Evolutionary conservation across 2,888 invertebrate genomes (phyloP).

Genomic region (Eristalis pertinax): DNA sequence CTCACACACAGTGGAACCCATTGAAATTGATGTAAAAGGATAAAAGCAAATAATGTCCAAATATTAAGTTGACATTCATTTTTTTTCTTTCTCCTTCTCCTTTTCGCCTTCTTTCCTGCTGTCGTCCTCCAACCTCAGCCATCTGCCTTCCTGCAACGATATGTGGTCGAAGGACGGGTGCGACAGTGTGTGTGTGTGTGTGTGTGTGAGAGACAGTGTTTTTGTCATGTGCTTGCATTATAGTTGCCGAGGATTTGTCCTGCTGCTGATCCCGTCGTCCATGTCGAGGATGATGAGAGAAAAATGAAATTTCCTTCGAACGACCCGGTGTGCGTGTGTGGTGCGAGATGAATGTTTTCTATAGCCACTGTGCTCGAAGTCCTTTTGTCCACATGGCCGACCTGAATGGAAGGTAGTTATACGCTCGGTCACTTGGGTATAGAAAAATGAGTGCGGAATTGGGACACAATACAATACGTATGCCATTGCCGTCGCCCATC

Average conservation of each 20-base stretch:
- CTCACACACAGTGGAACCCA: constrained; percentile 43
- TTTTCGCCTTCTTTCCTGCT: no score
- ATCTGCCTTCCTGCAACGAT: not conserved
- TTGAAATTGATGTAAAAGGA: constrained; percentile 71
- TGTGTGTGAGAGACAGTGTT: constrained; percentile 51
- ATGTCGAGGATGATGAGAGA: constrained; percentile 53
- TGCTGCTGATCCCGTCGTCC: constrained; percentile 14
- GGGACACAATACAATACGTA: constrained; percentile 31
- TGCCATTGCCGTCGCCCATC: constrained; percentile 9
- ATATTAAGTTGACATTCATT: constrained; percentile 71
- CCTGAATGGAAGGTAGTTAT: constrained; percentile 56
- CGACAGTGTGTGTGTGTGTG: not conserved
- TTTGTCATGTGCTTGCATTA: constrained; percentile 64
- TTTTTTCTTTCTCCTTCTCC: no score
- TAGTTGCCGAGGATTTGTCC: constrained; percentile 57
- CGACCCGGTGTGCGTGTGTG: constrained; percentile 26
- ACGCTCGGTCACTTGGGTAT: constrained; percentile 63
- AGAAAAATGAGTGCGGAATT: constrained; percentile 32
- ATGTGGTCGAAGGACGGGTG: not conserved
- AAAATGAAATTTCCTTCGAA: constrained; percentile 33
- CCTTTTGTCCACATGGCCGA: constrained; percentile 48
- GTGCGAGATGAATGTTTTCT: constrained; percentile 54
- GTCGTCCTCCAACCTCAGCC: not conserved
- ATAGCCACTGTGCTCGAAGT: constrained; percentile 45
- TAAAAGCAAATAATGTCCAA: constrained; percentile 72